Percentiles rank a stretch among this genome's conserved stretches.
phyloP scores from a whole-genome alignment of 2,113 vertebrate species.

The Eurypyga helias region DNA sequence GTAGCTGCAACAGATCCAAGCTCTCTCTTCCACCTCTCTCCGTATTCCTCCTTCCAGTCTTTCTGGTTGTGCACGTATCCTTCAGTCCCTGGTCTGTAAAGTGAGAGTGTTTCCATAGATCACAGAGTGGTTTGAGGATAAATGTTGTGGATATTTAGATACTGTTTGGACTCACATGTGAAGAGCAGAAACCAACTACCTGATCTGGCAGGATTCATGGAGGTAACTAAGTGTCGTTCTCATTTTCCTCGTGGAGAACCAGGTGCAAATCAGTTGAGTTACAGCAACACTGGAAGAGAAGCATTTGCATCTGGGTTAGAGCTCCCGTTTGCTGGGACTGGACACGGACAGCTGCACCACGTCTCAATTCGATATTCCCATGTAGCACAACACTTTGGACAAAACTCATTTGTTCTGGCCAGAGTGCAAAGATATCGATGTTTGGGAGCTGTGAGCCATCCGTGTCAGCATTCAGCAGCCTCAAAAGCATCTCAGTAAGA shows the following conservation, averaged over 20 bases:
- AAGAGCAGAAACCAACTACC: not conserved
- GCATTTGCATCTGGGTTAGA: not conserved
- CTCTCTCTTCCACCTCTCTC: not conserved
- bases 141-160: not conserved
- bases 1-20: not conserved
- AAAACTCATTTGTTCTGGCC: not conserved
- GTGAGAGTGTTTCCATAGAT: not conserved
- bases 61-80: accelerated
- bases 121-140: not conserved
- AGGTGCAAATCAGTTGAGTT: not conserved
- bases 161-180: not conserved
- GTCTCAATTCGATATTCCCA: not conserved
- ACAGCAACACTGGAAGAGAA: not conserved
- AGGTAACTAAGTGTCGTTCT: not conserved
- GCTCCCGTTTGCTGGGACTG: not conserved
- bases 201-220: not conserved
- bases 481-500: not conserved
- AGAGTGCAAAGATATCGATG: not conserved
- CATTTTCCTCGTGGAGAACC: not conserved
- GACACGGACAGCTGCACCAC: not conserved
- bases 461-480: not conserved
- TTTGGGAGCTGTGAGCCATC: not conserved
- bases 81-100: not conserved
- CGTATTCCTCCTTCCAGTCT: not conserved
- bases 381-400: not conserved